Conservation (phyloP, 2,888 invertebrate genomes). For the Heterodera filipjevi region DNA sequence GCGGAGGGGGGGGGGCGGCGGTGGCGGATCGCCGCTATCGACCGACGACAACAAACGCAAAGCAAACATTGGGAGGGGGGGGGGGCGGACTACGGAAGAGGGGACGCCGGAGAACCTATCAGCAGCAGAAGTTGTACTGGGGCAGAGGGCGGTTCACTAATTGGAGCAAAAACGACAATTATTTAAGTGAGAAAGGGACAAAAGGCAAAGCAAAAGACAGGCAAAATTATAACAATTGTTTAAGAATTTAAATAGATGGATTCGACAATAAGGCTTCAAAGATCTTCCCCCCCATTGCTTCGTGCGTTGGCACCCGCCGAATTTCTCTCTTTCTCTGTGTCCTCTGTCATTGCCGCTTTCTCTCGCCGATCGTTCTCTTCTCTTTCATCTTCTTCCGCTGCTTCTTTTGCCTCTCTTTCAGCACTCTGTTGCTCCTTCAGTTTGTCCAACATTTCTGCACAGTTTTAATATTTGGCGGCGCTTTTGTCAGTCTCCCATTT, state of each 20-base stretch:
- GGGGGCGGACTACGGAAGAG: not conserved
- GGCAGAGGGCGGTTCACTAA: not conserved
- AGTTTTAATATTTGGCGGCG: too few species aligned
- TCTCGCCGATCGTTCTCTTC: not conserved
- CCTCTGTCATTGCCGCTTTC: not conserved
- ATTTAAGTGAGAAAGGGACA: not conserved
- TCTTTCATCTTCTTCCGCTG: conserved; percentile 14
- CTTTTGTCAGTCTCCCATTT: too few species aligned
- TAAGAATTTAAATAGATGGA: not conserved
- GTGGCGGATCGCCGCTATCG: conserved; percentile 23
- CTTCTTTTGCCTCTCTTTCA: conserved; percentile 30
- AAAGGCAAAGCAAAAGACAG: not conserved
- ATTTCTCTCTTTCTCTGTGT: not conserved
- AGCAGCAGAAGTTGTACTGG: not conserved
- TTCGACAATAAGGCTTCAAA: not conserved
- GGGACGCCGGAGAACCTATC: conserved; percentile 13
- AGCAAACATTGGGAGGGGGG: not conserved
- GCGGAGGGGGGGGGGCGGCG: not conserved
- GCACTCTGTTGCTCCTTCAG: conserved; percentile 29
- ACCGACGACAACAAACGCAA: conserved; percentile 12
- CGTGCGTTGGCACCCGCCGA: not conserved
- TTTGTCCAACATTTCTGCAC: conserved; percentile 36
- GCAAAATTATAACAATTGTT: not conserved
- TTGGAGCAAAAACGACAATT: not conserved
- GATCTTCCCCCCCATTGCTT: not conserved